Conservation (phyloP, 2,797 vertebrate species). For the Malacoctenus gilli region DNA sequence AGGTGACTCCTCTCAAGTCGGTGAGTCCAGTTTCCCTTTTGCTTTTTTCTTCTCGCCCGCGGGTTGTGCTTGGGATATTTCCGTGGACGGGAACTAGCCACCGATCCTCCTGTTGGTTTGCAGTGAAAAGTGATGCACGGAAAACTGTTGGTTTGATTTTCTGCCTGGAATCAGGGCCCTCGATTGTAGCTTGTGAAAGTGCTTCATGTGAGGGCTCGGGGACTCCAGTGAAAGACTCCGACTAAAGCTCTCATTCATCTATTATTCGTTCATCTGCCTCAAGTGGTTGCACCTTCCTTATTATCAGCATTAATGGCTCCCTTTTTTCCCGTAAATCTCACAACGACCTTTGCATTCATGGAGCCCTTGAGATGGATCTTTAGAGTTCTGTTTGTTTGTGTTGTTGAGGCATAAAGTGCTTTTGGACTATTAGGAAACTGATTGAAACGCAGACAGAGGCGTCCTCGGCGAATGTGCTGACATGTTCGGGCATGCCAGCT, state of each 20-base stretch:
- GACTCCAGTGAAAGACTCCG: neutral
- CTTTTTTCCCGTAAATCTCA: neutral
- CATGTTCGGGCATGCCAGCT: slow-evolving; percentile 46
- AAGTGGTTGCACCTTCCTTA: no score
- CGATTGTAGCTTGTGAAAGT: no score
- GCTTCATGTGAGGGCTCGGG: no score
- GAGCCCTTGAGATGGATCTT: slow-evolving; percentile 1
- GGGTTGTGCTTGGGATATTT: no score
- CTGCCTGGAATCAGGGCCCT: no score
- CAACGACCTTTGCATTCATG: slow-evolving; percentile 3
- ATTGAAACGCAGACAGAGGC: slow-evolving; percentile 35
- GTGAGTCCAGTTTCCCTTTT: slow-evolving; percentile 71
- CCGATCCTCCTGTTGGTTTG: no score
- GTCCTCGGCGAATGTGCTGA: slow-evolving; percentile 69
- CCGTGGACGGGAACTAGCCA: no score
- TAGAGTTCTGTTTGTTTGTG: neutral
- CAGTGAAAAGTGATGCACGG: no score
- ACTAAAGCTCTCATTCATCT: no score
- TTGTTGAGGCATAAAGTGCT: slow-evolving; percentile 9
- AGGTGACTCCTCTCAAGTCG: slow-evolving; percentile 81
- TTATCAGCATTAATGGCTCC: neutral
- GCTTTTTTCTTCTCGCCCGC: neutral
- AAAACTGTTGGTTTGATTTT: no score
- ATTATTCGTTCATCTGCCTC: no score
- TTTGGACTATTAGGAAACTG: slow-evolving; percentile 34